Percentiles rank a stretch among this genome's conserved stretches.
Evolutionary conservation across 2,888 invertebrate genomes (phyloP).

Genomic region (Lasioglossum oenotherae): DNA sequence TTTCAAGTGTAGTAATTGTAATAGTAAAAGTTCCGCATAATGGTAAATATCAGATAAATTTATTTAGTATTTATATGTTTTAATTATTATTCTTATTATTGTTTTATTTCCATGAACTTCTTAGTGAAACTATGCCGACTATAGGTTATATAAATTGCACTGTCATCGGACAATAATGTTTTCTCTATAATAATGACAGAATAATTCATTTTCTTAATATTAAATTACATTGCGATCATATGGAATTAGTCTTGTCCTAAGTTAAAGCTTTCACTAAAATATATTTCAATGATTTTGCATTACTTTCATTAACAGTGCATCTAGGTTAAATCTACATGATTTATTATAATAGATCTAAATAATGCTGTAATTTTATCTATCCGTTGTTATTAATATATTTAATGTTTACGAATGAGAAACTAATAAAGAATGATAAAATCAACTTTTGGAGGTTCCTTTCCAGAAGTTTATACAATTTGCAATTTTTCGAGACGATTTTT

Average conservation of each 20-base stretch:
- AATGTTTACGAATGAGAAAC: background rate
- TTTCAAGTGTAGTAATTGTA: slow-evolving; percentile 13
- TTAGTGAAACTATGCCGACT: background rate
- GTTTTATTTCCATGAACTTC: background rate
- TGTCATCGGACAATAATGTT: slow-evolving; percentile 31
- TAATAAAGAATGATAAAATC: background rate
- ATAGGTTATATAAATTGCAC: slow-evolving; percentile 53
- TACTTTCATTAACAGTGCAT: background rate
- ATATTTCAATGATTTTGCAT: background rate
- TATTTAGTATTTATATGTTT: background rate
- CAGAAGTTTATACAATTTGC: no score
- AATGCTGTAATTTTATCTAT: background rate
- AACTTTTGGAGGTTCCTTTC: background rate
- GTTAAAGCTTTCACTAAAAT: background rate
- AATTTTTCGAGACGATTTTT: no score
- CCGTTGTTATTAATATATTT: background rate
- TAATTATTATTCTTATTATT: background rate
- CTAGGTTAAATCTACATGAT: background rate
- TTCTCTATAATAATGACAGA: slow-evolving; percentile 14
- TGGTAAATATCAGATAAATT: slow-evolving; percentile 35
- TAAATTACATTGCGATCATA: background rate
- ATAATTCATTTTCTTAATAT: background rate
- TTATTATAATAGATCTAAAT: background rate
- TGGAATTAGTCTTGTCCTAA: background rate
- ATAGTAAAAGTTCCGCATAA: slow-evolving; percentile 14